Conservation (phyloP, 2,797 vertebrate species). For the Macropodus opercularis region DNA sequence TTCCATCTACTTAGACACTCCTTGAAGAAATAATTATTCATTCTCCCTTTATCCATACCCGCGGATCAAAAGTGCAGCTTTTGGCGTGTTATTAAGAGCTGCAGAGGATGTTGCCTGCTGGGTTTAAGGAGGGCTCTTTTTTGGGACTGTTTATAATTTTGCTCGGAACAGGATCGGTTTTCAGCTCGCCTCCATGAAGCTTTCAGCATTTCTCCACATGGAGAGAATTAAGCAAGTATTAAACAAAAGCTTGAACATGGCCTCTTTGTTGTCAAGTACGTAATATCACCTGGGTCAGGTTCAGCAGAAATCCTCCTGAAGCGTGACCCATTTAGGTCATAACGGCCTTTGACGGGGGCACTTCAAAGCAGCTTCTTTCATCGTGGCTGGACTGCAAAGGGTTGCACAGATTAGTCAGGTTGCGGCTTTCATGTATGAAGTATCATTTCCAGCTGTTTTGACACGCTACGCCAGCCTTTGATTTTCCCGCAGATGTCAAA, state of each 20-base stretch:
- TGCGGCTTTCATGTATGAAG: constrained; percentile 53
- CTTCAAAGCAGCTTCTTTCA: constrained; percentile 71
- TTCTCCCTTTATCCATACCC: constrained; percentile 54
- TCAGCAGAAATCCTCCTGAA: constrained; percentile 36
- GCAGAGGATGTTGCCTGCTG: constrained; percentile 39
- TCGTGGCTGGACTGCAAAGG: constrained; percentile 30
- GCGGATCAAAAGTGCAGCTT: constrained; percentile 64
- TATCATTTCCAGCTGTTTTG: constrained; percentile 56
- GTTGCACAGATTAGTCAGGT: constrained; percentile 48
- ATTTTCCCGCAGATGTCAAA: constrained; percentile 55
- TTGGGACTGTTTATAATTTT: constrained; percentile 43
- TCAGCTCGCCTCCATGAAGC: constrained; percentile 62
- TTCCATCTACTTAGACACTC: constrained; percentile 61
- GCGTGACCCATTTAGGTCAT: constrained; percentile 58
- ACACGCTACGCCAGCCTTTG: constrained; percentile 52
- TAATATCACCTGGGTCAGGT: constrained; percentile 60
- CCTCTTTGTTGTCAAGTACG: constrained; percentile 21
- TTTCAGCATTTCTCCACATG: constrained; percentile 67
- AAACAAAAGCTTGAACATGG: constrained; percentile 21
- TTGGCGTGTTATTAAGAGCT: constrained; percentile 68
- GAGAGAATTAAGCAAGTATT: constrained; percentile 60
- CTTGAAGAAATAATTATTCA: constrained; percentile 73
- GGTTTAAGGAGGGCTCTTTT: constrained; percentile 25
- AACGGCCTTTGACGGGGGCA: constrained; percentile 37
- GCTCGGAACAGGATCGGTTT: constrained; percentile 50